Evolutionary conservation across 2,888 invertebrate genomes (phyloP), one percentile per base, ranked within the genome.

Genomic region (Lamellibrachia columna): DNA sequence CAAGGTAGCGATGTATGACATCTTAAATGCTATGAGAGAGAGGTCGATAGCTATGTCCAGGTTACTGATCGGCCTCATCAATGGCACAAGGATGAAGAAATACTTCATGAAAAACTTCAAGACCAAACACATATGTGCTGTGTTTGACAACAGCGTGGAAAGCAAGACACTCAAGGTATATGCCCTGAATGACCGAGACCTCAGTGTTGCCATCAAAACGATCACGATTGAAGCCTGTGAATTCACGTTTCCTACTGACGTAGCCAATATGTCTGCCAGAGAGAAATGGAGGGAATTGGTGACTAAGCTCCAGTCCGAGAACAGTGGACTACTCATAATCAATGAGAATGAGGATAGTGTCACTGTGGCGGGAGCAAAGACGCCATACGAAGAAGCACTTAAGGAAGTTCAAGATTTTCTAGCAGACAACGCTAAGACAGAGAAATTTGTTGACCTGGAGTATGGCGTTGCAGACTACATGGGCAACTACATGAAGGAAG

Each of bases 391-490:
- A 6, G 53, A 55, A 9, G 52, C 58, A 11, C n/a, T 93, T 53
- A 92, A 92, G 52, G 75, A 90, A 11, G 58, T 93, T 15, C 22
- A 58, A 28, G 90, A 55, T 8, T 93, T 92, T 53, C 55, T 93
- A 15, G 90, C 90, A 58, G 92, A 93, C 40, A 40, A 40, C 15
- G 90, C 90, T 58, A 28, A 90, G 28, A 52, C 90, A 1, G 92
- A 93, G 40, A 90, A 93, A 53, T 90, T 92, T 40, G 22, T 92
- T 7, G 92, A 60, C 53, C 52, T 60, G 52, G 91, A 90, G 40
- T 55, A 58, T 40, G 93, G 93, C 11, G 90, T 90, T 0, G 90
- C 52, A 9, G 40, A 52, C 11, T 52, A 92, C 75, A 53, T 93
- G 40, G 55, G 28, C 2, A 53, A 93, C 22, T 92, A 93, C 75